Evolutionary conservation across 2,888 invertebrate genomes (phyloP).

Genomic region (Colletes collaris): DNA sequence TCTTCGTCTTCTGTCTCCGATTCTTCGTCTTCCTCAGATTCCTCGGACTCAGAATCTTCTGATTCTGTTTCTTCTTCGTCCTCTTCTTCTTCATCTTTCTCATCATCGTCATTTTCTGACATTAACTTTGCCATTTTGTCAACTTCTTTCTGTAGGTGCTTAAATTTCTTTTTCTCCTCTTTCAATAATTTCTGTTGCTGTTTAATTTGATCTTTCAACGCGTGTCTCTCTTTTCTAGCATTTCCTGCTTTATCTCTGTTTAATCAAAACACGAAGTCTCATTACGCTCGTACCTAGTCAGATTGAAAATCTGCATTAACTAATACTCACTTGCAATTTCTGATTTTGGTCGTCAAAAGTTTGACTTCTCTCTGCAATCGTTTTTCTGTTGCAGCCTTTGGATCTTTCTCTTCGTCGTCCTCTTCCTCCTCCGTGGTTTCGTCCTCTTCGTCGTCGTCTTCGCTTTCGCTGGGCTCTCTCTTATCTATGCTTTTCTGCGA

Average conservation of each 20-base stretch:
- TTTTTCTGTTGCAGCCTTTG: slow-evolving; percentile 86
- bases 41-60: slow-evolving; percentile 85
- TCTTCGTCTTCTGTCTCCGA: slow-evolving; percentile 87
- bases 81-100: slow-evolving; percentile 86
- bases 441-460: slow-evolving; percentile 84
- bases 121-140: slow-evolving; percentile 95
- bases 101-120: slow-evolving; percentile 91
- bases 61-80: slow-evolving; percentile 80
- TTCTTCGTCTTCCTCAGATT: slow-evolving; percentile 81
- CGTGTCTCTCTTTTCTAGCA: slow-evolving; percentile 91
- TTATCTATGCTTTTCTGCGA: slow-evolving; percentile 81
- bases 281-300: background rate
- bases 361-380: slow-evolving; percentile 88
- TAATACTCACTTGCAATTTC: slow-evolving; percentile 81
- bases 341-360: slow-evolving; percentile 85
- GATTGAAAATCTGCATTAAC: background rate
- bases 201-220: slow-evolving; percentile 91
- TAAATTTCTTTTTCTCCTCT: slow-evolving; percentile 92
- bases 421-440: slow-evolving; percentile 84
- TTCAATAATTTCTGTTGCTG: slow-evolving; percentile 91
- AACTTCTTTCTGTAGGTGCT: slow-evolving; percentile 92
- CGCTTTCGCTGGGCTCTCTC: slow-evolving; percentile 71
- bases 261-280: slow-evolving; percentile 1
- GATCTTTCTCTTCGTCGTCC: slow-evolving; percentile 88
- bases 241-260: slow-evolving; percentile 87